phyloP scores from a whole-genome alignment of 2,888 invertebrate species.

The Suillia variegata region DNA sequence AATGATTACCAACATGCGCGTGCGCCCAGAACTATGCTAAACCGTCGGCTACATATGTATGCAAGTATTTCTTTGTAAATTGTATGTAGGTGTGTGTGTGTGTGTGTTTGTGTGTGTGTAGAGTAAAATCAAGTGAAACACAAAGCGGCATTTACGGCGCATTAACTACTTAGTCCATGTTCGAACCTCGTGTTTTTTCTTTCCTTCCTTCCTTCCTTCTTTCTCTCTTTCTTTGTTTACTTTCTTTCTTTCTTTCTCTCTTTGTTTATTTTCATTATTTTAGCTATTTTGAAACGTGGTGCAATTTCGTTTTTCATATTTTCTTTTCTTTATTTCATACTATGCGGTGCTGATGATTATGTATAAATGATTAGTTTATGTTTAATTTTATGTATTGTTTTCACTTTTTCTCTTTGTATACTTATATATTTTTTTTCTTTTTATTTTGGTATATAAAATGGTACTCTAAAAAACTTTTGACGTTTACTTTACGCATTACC shows the following conservation, averaged over 20 bases:
- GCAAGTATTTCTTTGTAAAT: neutral
- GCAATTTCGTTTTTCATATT: conserved; percentile 26
- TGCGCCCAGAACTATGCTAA: neutral
- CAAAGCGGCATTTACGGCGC: conserved; percentile 1
- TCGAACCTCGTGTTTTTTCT: too few species aligned
- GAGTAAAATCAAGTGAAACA: too few species aligned
- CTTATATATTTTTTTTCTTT: conserved; percentile 3
- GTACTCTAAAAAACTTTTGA: neutral
- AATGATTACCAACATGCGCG: neutral
- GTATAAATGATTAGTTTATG: conserved; percentile 47
- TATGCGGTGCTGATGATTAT: conserved; percentile 58
- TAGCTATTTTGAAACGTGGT: conserved; percentile 29
- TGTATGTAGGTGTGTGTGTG: neutral
- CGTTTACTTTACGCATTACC: neutral
- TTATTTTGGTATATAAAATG: conserved; percentile 20
- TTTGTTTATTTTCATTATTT: too few species aligned
- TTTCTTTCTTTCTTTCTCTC: too few species aligned
- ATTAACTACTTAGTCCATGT: too few species aligned
- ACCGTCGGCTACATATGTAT: neutral
- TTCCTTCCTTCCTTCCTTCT: too few species aligned
- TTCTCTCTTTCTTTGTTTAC: too few species aligned
- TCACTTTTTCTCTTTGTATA: conserved; percentile 3
- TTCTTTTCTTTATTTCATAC: conserved; percentile 42
- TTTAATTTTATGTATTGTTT: conserved; percentile 18
- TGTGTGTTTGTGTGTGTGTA: conserved; percentile 13